These are phyloP conservation scores for Chondrilla cf. caribensis DNA, from an alignment of 37 sponge, comb jelly and placozoan species.

Conservation along the genomic window DNA sequence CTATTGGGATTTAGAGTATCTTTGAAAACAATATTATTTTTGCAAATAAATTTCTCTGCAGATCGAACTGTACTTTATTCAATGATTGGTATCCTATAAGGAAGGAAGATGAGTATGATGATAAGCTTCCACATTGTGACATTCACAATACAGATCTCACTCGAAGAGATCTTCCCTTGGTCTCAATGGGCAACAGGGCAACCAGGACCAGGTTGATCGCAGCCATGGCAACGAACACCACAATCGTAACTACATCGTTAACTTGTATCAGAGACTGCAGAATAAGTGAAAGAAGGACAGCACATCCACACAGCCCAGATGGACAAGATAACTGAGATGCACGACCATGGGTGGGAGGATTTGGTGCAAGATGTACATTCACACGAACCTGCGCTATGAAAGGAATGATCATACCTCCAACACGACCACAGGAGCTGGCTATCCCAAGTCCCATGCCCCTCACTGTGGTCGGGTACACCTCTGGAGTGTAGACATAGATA, in stretches of 20 bases:
- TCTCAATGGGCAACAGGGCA: conserved; percentile 73
- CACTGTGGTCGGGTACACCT: conserved; percentile 76
- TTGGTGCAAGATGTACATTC: background rate
- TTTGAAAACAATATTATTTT: too few species aligned
- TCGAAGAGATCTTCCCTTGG: conserved; percentile 55
- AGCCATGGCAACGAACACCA: conserved; percentile 37
- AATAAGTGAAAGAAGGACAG: too few species aligned
- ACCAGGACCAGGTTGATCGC: conserved; percentile 23
- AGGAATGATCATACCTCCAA: conserved; percentile 74
- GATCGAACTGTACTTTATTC: too few species aligned
- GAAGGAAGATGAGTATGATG: too few species aligned
- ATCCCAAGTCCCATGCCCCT: conserved; percentile 60
- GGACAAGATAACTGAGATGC: too few species aligned
- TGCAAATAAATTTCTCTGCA: too few species aligned
- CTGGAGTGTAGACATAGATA: conserved; percentile 78
- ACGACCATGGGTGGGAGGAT: too few species aligned
- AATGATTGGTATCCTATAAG: too few species aligned
- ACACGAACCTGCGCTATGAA: background rate
- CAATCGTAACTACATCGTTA: conserved; percentile 34
- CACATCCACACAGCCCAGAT: too few species aligned
- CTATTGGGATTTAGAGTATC: too few species aligned
- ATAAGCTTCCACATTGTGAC: too few species aligned
- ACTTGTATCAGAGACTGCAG: conserved; percentile 29
- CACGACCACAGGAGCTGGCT: conserved; percentile 42
- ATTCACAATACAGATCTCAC: too few species aligned